These are phyloP conservation scores for Elgaria multicarinata DNA, from an alignment of 2,113 vertebrate species.

Conservation along the genomic window DNA sequence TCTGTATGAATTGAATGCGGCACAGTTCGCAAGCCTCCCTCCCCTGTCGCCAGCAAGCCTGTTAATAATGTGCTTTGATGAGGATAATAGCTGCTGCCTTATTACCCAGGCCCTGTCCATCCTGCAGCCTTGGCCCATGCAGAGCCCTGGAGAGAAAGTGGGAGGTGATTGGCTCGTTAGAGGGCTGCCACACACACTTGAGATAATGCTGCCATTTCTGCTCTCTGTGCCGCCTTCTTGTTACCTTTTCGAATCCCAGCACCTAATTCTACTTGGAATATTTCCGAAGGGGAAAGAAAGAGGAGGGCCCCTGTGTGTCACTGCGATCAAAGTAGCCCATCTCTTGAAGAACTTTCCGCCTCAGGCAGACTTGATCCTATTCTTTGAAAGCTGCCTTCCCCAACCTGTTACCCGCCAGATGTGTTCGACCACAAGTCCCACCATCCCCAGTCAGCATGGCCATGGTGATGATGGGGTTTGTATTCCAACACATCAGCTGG, in stretches of 20 bases:
- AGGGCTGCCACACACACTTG: background rate
- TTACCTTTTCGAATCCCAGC: background rate
- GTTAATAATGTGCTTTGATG: constrained; percentile 1
- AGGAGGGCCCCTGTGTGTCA: background rate
- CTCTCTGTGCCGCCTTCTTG: background rate
- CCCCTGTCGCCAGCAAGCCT: background rate
- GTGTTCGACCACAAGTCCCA: background rate
- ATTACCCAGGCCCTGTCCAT: background rate
- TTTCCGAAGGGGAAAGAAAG: background rate
- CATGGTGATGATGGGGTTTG: background rate
- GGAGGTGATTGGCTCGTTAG: background rate
- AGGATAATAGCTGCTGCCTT: background rate
- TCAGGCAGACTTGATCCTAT: background rate
- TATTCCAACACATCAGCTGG: background rate
- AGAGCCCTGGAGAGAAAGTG: background rate
- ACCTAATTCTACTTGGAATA: background rate
- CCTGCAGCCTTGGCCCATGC: background rate
- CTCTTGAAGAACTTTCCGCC: background rate
- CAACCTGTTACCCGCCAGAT: background rate
- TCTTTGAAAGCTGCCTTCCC: background rate
- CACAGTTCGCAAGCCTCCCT: background rate
- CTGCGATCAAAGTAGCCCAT: background rate
- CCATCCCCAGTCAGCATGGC: background rate
- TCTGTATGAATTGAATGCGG: background rate
- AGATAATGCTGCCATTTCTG: background rate